Conservation (phyloP, 2,888 invertebrate species). For the Allygus modestus region DNA sequence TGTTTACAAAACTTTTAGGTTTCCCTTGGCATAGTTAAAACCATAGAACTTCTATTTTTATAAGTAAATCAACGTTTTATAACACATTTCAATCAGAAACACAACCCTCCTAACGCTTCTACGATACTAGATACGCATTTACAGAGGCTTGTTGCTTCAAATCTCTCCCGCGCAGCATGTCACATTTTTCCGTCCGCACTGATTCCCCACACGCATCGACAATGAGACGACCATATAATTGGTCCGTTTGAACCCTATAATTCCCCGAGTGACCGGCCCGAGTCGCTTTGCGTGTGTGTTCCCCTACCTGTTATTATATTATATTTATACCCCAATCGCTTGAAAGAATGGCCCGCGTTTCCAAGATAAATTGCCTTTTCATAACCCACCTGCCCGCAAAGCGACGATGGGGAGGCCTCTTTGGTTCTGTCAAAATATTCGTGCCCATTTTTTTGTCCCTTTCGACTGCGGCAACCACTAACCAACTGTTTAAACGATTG, state of each 20-base stretch:
- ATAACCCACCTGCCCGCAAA: slow-evolving; percentile 42
- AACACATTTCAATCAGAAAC: too few relatives aligned
- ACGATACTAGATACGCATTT: too few relatives aligned
- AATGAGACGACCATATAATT: slow-evolving; percentile 14
- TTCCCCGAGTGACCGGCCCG: not conserved
- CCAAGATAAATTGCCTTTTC: slow-evolving; percentile 55
- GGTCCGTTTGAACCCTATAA: slow-evolving; percentile 28
- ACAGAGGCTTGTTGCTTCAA: too few relatives aligned
- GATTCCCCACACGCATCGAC: slow-evolving; percentile 17
- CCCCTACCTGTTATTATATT: slow-evolving; percentile 51
- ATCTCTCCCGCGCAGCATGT: not conserved
- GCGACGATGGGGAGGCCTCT: not conserved
- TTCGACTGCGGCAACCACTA: not conserved
- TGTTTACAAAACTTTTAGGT: too few relatives aligned
- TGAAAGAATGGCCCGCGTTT: slow-evolving; percentile 57
- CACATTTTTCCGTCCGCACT: not conserved
- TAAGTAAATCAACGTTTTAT: too few relatives aligned
- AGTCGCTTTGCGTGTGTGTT: slow-evolving; percentile 31
- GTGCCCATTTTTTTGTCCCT: not conserved
- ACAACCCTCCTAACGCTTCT: too few relatives aligned
- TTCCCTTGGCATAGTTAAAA: too few relatives aligned
- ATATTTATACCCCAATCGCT: slow-evolving; percentile 60
- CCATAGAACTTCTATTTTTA: too few relatives aligned
- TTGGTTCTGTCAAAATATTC: slow-evolving; percentile 19
- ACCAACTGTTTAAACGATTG: too few relatives aligned